A percentile compares a stretch with the other conserved stretches of the same genome.
These are phyloP conservation scores for Chirona hameri DNA, from an alignment of 2,888 invertebrate species.

Conservation along the genomic window DNA sequence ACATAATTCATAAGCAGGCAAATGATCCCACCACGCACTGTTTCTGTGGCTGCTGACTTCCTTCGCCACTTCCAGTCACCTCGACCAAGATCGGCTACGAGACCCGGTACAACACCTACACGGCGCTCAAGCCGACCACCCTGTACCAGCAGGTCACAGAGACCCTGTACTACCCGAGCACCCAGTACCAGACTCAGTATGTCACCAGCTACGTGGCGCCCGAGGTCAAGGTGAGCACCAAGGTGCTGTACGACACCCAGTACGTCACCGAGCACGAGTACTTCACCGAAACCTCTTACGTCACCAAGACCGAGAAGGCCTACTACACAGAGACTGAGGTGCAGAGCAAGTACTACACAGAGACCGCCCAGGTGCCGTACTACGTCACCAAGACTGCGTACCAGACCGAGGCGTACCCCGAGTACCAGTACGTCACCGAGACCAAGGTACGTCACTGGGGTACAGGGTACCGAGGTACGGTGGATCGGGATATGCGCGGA, in stretches of 20 bases:
- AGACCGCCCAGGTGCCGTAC: constrained; percentile 29
- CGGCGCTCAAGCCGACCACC: constrained; percentile 26
- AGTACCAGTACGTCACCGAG: constrained; percentile 30
- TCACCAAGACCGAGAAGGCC: constrained; percentile 37
- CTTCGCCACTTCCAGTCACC: background rate
- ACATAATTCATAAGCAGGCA: too few species aligned
- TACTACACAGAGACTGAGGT: constrained; percentile 36
- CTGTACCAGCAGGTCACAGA: constrained; percentile 28
- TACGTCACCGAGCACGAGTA: constrained; percentile 39
- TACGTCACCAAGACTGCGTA: constrained; percentile 31
- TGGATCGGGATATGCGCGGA: too few species aligned
- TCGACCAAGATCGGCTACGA: constrained; percentile 30
- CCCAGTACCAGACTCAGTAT: constrained; percentile 28
- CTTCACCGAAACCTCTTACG: constrained; percentile 39
- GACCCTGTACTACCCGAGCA: constrained; percentile 28
- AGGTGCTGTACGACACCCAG: constrained; percentile 38
- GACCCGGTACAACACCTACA: constrained; percentile 26
- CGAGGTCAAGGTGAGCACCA: constrained; percentile 30
- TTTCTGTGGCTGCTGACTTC: too few species aligned
- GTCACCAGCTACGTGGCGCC: constrained; percentile 30
- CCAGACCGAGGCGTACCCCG: constrained; percentile 29
- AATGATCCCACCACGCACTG: too few species aligned
- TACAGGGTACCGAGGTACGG: too few species aligned
- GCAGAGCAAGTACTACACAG: constrained; percentile 29
- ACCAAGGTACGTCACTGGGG: background rate